Evolutionary conservation across 2,888 invertebrate genomes (phyloP), one percentile per base, ranked within the genome.

Genomic region (Eupithecia dodoneata): DNA sequence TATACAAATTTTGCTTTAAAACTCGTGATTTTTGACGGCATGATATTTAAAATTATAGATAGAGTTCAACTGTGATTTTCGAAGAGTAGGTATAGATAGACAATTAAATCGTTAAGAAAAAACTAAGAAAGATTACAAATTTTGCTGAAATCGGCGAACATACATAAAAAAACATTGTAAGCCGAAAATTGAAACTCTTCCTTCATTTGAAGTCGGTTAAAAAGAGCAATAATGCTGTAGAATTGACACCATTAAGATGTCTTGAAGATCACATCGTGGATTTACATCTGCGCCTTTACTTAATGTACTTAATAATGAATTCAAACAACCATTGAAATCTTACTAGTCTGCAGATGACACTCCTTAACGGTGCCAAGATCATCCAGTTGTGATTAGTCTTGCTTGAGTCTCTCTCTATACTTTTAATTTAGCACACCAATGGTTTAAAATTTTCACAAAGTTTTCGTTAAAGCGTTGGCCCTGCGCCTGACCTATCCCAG

Each of bases 311-410:
- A 49, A 72, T 45, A 55, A 73, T n/a, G 55, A 65, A 75, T 63
- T 74, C 73, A 70, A 72, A 71, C 52, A 70, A 67, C 74, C 74
- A 81, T 81, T 79, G 78, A 82, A 80, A 83, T 81, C 78, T 74
- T 76, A 78, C 72, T 79, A 44, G 77, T 76, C 82, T 81, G 76
- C 79, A 84, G 87, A 88, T 85, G 87, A 87, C 82, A 85, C 85
- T 84, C 79, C 72, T 82, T 82, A 90, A 90, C 84, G 83, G 85
- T 92, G 92, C 90, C 92, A 92, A 92, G 92, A 88, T 83, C 91
- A 81, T 86, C 88, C 87, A 84, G 85, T 85, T 87, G 85, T 87
- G 84, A 88, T 87, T 86, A 86, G 85, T 83, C 59, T 10, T 18
- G 59, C 18, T 59, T 59, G 10, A 59, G 59, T 18, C 59, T 59